Evolutionary conservation across 2,113 vertebrate species (phyloP).

Genomic region (Boleophthalmus pectinirostris): DNA sequence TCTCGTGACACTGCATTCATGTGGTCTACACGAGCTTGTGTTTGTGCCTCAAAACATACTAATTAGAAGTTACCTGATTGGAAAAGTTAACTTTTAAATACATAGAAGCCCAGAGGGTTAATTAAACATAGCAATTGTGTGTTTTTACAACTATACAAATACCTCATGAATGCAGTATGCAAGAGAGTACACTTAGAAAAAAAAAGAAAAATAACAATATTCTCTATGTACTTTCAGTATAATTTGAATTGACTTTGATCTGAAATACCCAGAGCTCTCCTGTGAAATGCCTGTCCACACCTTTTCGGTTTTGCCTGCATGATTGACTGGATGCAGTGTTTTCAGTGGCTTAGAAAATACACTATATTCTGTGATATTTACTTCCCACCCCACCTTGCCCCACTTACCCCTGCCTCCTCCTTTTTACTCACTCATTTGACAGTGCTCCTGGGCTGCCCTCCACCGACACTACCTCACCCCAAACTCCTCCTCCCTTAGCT

Average conservation of each 20-base stretch:
- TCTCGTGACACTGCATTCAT: neutral
- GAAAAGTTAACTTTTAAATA: neutral
- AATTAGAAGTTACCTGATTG: neutral
- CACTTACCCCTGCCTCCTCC: constrained; percentile 31
- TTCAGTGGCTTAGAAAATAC: constrained; percentile 91
- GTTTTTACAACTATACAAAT: neutral
- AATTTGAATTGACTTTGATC: constrained; percentile 71
- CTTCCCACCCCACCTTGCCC: constrained; percentile 75
- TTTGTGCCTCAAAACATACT: neutral
- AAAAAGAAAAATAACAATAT: constrained; percentile 37
- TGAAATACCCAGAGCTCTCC: constrained; percentile 83
- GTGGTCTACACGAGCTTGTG: neutral
- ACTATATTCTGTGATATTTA: constrained; percentile 83
- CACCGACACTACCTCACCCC: constrained; percentile 81
- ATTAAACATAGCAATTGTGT: neutral
- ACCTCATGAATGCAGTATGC: constrained; percentile 15
- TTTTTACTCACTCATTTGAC: constrained; percentile 83
- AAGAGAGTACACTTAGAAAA: constrained; percentile 63
- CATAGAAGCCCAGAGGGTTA: neutral
- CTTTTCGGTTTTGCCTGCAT: constrained; percentile 94
- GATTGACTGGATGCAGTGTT: constrained; percentile 97
- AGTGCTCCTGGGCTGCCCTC: constrained; percentile 84
- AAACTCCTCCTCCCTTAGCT: constrained; percentile 84
- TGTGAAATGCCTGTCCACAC: constrained; percentile 97
- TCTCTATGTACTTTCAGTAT: constrained; percentile 68